Conservation (phyloP, 1,140 invertebrate genomes). For the Macrocentrus cingulum region DNA sequence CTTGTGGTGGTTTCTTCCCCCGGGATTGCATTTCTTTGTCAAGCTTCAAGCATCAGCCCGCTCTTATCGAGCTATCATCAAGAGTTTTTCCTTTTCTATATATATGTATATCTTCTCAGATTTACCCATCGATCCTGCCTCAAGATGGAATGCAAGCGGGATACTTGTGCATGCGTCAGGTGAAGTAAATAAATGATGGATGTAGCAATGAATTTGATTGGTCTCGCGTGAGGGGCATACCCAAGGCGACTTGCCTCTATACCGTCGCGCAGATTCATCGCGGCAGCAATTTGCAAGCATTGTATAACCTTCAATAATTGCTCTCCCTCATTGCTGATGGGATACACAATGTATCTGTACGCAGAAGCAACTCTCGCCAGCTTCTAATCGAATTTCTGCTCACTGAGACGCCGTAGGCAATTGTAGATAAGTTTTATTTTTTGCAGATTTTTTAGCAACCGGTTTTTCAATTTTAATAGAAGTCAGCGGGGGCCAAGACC, state of each 20-base stretch:
- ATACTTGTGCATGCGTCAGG: slow-evolving; percentile 14
- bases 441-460: too few relatives aligned
- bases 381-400: neutral
- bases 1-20: neutral
- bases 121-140: slow-evolving; percentile 11
- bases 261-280: neutral
- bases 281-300: slow-evolving; percentile 1
- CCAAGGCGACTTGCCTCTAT: slow-evolving; percentile 19
- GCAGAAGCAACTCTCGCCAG: slow-evolving; percentile 24
- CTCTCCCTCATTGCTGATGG: neutral
- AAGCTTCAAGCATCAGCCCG: neutral
- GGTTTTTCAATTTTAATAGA: too few relatives aligned
- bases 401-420: too few relatives aligned
- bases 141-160: slow-evolving; percentile 9
- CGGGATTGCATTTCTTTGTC: slow-evolving; percentile 2
- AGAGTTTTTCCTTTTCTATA: slow-evolving; percentile 3
- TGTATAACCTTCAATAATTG: slow-evolving; percentile 19
- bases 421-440: too few relatives aligned
- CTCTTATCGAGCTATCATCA: slow-evolving; percentile 10
- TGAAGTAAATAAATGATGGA: slow-evolving; percentile 22
- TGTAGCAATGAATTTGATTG: slow-evolving; percentile 30
- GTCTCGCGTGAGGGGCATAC: slow-evolving; percentile 27
- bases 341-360: too few relatives aligned
- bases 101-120: too few relatives aligned
- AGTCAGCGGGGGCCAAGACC: too few relatives aligned